Evolutionary conservation across 2,797 vertebrate species (phyloP).

Genomic region (Bradypodion ventrale): DNA sequence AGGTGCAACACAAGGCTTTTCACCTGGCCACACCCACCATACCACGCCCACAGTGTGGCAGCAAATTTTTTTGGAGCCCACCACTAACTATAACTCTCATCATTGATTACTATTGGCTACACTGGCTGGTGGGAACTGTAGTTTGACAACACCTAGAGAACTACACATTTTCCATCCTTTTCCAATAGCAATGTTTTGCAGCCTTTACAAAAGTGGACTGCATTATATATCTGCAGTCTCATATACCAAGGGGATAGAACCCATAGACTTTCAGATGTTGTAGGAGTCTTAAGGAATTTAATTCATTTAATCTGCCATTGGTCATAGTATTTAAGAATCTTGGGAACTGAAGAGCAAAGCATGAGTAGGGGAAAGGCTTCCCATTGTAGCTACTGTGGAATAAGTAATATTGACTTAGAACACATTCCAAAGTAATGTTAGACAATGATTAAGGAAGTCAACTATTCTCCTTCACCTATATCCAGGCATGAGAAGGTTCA

Average conservation of each 20-base stretch:
- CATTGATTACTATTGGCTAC: neutral
- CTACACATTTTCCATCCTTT: neutral
- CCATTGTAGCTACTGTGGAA: neutral
- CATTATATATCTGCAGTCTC: neutral
- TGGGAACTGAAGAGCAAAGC: neutral
- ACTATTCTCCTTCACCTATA: neutral
- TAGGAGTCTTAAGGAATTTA: too few relatives aligned
- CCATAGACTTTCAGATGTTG: too few relatives aligned
- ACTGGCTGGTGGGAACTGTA: neutral
- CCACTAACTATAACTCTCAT: neutral
- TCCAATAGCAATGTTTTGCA: neutral
- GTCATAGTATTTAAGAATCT: neutral
- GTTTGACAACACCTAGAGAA: neutral
- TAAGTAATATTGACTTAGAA: neutral
- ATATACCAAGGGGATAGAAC: too few relatives aligned
- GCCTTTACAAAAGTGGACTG: neutral
- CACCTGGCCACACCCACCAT: too few relatives aligned
- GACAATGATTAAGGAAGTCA: neutral
- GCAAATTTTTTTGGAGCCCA: too few relatives aligned
- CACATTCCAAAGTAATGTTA: too few relatives aligned
- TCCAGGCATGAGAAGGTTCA: neutral
- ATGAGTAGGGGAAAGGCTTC: neutral
- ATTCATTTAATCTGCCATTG: neutral
- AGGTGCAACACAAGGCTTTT: too few relatives aligned
- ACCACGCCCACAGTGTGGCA: too few relatives aligned